Conservation (phyloP, 1,140 invertebrate genomes). For the Drosophila pruinosa region DNA sequence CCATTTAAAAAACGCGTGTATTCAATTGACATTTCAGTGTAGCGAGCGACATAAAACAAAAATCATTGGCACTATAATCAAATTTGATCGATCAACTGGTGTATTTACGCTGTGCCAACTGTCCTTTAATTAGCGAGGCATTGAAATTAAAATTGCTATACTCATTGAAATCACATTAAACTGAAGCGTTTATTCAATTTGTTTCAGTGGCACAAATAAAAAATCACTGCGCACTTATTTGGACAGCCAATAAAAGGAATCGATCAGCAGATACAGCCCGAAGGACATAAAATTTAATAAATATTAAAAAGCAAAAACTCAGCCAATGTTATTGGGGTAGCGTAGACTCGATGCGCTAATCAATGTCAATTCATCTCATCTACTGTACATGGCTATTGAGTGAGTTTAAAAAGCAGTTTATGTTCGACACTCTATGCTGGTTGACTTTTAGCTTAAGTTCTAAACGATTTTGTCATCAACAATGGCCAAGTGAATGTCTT, state of each 20-base stretch:
- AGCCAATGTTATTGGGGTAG: neutral
- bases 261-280: neutral
- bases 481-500: slow-evolving; percentile 36
- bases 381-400: neutral
- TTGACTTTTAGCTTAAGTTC: slow-evolving; percentile 46
- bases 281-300: neutral
- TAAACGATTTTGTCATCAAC: slow-evolving; percentile 54
- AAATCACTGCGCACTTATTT: neutral
- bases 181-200: neutral
- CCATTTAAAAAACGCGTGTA: too few species aligned
- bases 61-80: slow-evolving; percentile 22
- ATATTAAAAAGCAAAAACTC: neutral
- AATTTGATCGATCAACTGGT: neutral
- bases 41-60: neutral
- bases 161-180: neutral
- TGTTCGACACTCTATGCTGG: neutral
- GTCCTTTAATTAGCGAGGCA: neutral
- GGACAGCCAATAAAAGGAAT: neutral
- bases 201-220: neutral
- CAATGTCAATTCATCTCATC: neutral
- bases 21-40: neutral
- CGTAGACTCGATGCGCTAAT: neutral
- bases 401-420: neutral
- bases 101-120: neutral
- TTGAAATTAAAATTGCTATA: neutral